These are phyloP conservation scores for Ramphastos sulfuratus DNA, from an alignment of 2,113 vertebrate species.

Conservation along the genomic window DNA sequence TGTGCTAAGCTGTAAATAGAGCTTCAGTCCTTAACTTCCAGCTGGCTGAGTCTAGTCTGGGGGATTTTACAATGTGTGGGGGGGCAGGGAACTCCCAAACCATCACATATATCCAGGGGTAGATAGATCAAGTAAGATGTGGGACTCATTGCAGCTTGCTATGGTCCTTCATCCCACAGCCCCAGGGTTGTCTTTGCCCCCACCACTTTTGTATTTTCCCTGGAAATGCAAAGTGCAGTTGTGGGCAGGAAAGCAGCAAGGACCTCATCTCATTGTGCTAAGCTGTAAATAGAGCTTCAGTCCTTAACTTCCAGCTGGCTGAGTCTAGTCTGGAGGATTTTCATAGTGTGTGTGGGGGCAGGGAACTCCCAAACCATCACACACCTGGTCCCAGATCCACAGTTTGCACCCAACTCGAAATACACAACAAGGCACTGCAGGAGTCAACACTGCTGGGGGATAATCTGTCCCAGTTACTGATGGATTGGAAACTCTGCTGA, in stretches of 20 bases:
- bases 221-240: not conserved
- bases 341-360: no score
- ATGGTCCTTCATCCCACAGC: not conserved
- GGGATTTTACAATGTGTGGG: no score
- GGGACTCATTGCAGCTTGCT: not conserved
- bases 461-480: not conserved
- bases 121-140: not conserved
- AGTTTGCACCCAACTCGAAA: not conserved
- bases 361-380: no score
- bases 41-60: no score
- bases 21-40: no score
- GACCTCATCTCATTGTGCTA: not conserved
- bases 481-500: not conserved
- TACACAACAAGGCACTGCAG: not conserved
- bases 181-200: not conserved
- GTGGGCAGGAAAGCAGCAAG: not conserved
- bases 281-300: no score
- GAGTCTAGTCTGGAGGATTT: no score
- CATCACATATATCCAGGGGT: not conserved
- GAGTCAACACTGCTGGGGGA: not conserved
- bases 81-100: no score
- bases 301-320: no score
- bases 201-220: not conserved
- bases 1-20: no score
- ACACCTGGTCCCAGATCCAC: not conserved